These are phyloP conservation scores for Peromyscus attwateri DNA, from an alignment of 2,797 vertebrate genomes.

Conservation along the genomic window DNA sequence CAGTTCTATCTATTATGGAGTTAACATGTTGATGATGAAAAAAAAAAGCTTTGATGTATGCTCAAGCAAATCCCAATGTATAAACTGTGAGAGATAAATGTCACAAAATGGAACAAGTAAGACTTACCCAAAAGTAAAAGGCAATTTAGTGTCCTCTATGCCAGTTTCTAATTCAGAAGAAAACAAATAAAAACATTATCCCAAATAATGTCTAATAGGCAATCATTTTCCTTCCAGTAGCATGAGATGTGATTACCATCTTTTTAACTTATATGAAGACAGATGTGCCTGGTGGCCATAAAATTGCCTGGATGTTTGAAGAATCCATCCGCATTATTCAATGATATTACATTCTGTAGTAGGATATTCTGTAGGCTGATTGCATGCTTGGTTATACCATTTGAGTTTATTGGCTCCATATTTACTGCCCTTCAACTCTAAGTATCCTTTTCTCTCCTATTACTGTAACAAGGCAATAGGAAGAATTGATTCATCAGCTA, in stretches of 20 bases:
- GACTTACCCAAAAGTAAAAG: constrained; percentile 42
- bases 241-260: constrained; percentile 72
- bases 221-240: constrained; percentile 64
- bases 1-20: not conserved
- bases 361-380: constrained; percentile 73
- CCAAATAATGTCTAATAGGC: constrained; percentile 75
- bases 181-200: constrained; percentile 70
- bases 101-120: not conserved
- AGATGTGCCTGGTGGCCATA: constrained; percentile 74
- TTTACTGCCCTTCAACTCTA: constrained; percentile 75
- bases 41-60: not conserved
- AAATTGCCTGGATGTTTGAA: constrained; percentile 86
- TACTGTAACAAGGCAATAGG: constrained; percentile 64
- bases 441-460: constrained; percentile 72
- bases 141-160: not conserved
- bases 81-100: not conserved
- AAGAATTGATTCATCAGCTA: constrained; percentile 67
- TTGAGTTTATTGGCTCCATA: constrained; percentile 79
- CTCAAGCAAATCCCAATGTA: constrained; percentile 5
- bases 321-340: constrained; percentile 83
- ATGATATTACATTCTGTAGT: constrained; percentile 82
- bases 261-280: constrained; percentile 77
- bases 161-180: constrained; percentile 67
- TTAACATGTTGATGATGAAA: constrained; percentile 23
- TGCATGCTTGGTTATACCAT: constrained; percentile 57